Evolutionary conservation across 2,888 invertebrate species (phyloP), one percentile per base, ranked within the genome.

Genomic region (Axea sp.): DNA sequence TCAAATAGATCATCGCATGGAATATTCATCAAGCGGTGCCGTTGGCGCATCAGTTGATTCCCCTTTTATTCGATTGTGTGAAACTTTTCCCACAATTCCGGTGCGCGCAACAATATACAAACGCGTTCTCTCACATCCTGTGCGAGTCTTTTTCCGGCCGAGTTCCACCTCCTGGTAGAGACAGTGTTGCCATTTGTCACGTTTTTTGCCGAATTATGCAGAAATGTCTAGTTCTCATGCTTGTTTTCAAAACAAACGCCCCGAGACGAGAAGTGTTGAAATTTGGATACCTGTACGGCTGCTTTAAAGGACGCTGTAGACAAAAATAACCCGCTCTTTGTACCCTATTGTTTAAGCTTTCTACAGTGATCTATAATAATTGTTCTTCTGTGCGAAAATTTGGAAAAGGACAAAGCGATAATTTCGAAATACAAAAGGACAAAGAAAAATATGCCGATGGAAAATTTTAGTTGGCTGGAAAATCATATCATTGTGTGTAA

Each of bases 21-120:
- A 73, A 60, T 73, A 73, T 73, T 73, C 59, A 65, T 65, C 51
- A 60, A 43, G 49, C 26, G 8, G 19, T 35, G 60, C 41, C 43
- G 43, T 59, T 59, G 68, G 57, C 31, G 47, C 69, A 60, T 53
- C 60, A 47, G 45, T 72, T 51, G 64, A 59, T 65, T 72, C 51
- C 65, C 55, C 31, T 30, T 59, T 60, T 51, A 43, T 51, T 14
- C 59, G 45, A 72, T 72, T 72, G 72, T 59, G 43, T 59, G 45
- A 57, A 72, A 51, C 59, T 72, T 72, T 72, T 72, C 72, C 59
- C 72, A 65, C 65, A 72, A 72, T 72, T 72, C 72, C 72, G 72
- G 72, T 59, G 65, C 45, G 39, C 26, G 43, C 43, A 59, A 73
- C 67, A 73, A 72, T 72, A 51, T 43, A 53, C 51, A 19, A 47